Evolutionary conservation across 2,113 vertebrate genomes (phyloP), one percentile per base, ranked within the genome.

Genomic region (Gallinago paraguaiae): DNA sequence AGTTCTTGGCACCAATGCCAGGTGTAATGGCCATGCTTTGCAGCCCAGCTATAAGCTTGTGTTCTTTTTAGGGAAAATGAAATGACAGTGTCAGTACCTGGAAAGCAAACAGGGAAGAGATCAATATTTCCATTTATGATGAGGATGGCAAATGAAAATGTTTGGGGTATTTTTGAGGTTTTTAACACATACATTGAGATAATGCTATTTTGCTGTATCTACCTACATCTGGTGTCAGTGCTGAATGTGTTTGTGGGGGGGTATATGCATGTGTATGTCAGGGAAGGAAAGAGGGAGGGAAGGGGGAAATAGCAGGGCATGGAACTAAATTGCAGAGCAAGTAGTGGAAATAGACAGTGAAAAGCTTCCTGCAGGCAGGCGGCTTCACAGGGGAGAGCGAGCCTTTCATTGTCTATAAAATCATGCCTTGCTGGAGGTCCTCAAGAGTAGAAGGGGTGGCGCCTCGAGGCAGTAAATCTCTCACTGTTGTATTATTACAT

Each of bases 351-450:
- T 69, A 96, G 89, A 93, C 74, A 96, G 80, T 86, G 92, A 96
- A 97, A 96, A 95, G 86, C 88, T 94, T 96, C 90, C 91, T 92
- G 76, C 50, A 87, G 95, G 93, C 68, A 88, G 85, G 72, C 61
- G 0, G 77, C 82, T 96, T 97, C 96, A 86, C 75, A 90, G 93
- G 95, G 82, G 92, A 96, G 92, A 94, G 80, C 3, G 8, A 95
- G 83, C 28, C 78, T 95, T 95, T 97, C 87, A 91, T 92, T 92
- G 92, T 96, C 97, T 97, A 81, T 86, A 95, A 94, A 96, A 95
- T 94, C 88, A 61, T 60, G 95, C 97, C 92, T 97, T 93, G 94
- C 86, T 97, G 95, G 96, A 97, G 90, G 86, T 97, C 91, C 92
- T 93, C 92, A 70, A 78, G 79, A 92, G 83, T 71, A 86, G 72